Conservation (phyloP, 92 coral and sea anemone species). For the Phenganax marumi region DNA sequence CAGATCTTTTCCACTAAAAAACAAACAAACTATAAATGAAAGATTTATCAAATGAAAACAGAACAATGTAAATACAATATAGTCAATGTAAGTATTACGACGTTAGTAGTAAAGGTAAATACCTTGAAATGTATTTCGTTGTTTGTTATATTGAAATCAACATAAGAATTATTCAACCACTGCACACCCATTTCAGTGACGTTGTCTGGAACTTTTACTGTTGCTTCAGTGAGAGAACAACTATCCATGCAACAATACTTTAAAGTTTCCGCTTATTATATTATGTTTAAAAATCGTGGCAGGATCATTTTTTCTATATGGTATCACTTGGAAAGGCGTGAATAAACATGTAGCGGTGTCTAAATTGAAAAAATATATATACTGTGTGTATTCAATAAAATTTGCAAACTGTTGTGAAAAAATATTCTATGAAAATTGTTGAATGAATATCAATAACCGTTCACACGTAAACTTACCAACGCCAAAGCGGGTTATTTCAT, state of each 20-base stretch:
- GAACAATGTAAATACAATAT: too few species aligned
- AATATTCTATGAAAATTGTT: too few species aligned
- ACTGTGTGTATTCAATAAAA: background rate
- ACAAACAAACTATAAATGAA: background rate
- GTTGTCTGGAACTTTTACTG: conserved; percentile 26
- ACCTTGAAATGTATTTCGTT: background rate
- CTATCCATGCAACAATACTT: too few species aligned
- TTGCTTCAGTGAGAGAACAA: background rate
- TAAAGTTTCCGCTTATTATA: too few species aligned
- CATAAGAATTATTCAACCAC: conserved; percentile 24
- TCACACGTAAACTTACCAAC: conserved; percentile 26
- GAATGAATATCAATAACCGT: too few species aligned
- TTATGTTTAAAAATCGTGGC: background rate
- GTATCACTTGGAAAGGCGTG: background rate
- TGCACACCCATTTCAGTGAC: background rate
- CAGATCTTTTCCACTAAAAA: conserved; percentile 30
- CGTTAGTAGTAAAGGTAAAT: too few species aligned
- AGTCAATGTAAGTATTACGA: too few species aligned
- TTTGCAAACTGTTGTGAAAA: too few species aligned
- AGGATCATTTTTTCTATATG: background rate
- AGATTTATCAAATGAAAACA: background rate
- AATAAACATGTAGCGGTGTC: background rate
- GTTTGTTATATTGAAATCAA: background rate
- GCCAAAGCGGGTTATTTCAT: background rate
- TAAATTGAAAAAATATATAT: background rate